A percentile compares a stretch with the other conserved stretches of the same genome.
Conservation (phyloP, 30 jellyfish, hydroid and myxozoan species). For the Hydractinia symbiolongicarpus region DNA sequence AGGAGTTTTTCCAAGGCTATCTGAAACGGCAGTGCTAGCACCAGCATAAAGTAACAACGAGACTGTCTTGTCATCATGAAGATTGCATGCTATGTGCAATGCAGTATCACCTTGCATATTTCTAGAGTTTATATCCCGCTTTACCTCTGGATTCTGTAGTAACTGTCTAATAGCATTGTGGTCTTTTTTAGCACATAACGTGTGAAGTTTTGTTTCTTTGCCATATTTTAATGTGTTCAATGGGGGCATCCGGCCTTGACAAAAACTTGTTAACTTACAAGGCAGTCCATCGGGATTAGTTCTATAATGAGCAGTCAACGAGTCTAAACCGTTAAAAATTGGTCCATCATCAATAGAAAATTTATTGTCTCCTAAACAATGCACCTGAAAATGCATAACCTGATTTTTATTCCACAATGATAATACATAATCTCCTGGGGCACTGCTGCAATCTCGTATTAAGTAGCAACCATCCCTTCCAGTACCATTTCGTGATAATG, state of each 20-base stretch:
- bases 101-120: slow-evolving; percentile 74
- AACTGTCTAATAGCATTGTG: slow-evolving; percentile 33
- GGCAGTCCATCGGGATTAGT: slow-evolving; percentile 81
- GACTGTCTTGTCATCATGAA: slow-evolving; percentile 49
- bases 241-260: slow-evolving; percentile 69
- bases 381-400: slow-evolving; percentile 71
- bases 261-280: slow-evolving; percentile 55
- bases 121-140: slow-evolving; percentile 58
- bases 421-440: slow-evolving; percentile 71
- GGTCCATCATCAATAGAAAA: slow-evolving; percentile 89
- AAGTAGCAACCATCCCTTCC: slow-evolving; percentile 68
- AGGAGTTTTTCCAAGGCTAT: slow-evolving; percentile 64
- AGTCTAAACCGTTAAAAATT: slow-evolving; percentile 73
- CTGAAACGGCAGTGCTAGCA: slow-evolving; percentile 59
- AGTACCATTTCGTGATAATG: slow-evolving; percentile 42
- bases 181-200: slow-evolving; percentile 46
- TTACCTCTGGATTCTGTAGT: slow-evolving; percentile 45
- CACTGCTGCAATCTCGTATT: slow-evolving; percentile 81
- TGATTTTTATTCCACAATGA: slow-evolving; percentile 54
- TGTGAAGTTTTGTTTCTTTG: slow-evolving; percentile 59
- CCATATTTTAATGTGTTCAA: slow-evolving; percentile 63
- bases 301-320: slow-evolving; percentile 56
- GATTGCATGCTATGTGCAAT: slow-evolving; percentile 66
- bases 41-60: slow-evolving; percentile 38
- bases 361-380: slow-evolving; percentile 63